Evolutionary conservation across 2,888 invertebrate species (phyloP), one percentile per base, ranked within the genome.

Genomic region (Tetrapedia diversipes): DNA sequence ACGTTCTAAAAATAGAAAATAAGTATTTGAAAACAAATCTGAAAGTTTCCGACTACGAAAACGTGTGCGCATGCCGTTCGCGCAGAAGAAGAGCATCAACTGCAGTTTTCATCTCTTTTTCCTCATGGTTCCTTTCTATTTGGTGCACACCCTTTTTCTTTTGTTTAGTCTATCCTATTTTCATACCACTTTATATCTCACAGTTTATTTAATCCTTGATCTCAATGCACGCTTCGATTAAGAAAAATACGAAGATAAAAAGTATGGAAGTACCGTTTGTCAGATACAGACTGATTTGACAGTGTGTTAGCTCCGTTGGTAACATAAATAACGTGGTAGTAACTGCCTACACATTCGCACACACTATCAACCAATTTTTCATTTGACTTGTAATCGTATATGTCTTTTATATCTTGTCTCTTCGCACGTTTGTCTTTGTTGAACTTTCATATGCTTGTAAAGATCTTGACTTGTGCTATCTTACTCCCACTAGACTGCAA

Each of bases 11-110:
- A 43, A 45, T 43, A 19, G 7, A 4, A 6, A 16, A 6, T 43
- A 7, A 29, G 2, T 45, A 16, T 16, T 45, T 29, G 7, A 54
- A 1, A 39, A 11, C 8, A 11, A 54, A 24, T 32, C 8, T n/a
- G 4, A 32, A 59, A 61, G n/a, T 51, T 19, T 60, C 32, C 6
- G 16, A 11, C 22, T n/a, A 34, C 10, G 22, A 11, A 7, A 16
- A n/a, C 10, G 1, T 11, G 2, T 22, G 64, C 64, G 64, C 74
- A 71, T n/a, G 34, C 4, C 11, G 14, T 39, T 22, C 24, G 51
- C 70, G 70, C 70, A 70, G 56, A 49, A 49, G 11, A 24, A 49
- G 45, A 61, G 56, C 37, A 29, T 29, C 24, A 63, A 29, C 41
- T 22, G 4, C 10, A 43, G 11, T 63, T 61, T 51, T 51, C 32